phyloP scores from a whole-genome alignment of 1,140 invertebrate species.

The Whitmania pigra region DNA sequence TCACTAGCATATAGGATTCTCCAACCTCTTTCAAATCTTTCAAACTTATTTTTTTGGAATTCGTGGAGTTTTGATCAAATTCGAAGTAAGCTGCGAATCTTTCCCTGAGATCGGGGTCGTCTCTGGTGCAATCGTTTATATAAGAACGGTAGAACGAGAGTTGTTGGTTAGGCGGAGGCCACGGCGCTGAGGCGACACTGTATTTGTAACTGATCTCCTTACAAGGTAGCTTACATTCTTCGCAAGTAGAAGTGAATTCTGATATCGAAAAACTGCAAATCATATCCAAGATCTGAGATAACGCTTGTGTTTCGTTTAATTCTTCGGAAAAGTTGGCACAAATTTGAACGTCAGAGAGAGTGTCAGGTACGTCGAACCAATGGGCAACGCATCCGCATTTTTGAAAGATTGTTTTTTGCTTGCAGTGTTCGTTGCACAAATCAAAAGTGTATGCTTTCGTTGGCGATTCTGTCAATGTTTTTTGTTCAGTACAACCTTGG shows the following conservation, averaged over 20 bases:
- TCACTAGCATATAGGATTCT: background rate
- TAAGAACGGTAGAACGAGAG: background rate
- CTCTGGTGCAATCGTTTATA: background rate
- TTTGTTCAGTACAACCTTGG: background rate
- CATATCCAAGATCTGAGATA: background rate
- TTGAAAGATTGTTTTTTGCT: background rate
- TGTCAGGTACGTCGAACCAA: background rate
- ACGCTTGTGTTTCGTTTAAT: background rate
- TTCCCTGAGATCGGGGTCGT: background rate
- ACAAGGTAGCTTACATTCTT: background rate
- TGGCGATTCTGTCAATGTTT: background rate
- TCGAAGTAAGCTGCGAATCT: background rate
- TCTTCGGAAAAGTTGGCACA: background rate
- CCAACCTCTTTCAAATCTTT: background rate
- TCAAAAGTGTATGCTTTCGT: background rate
- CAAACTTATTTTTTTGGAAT: background rate
- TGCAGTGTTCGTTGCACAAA: constrained; percentile 2
- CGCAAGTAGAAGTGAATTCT: background rate
- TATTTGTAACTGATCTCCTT: background rate
- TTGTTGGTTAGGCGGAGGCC: background rate
- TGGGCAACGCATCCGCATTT: background rate
- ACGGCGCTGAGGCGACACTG: background rate
- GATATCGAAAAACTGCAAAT: background rate
- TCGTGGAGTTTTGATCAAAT: background rate
- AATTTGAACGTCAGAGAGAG: background rate